Evolutionary conservation across 2,113 vertebrate species (phyloP).

Genomic region (Haemorhous mexicanus): DNA sequence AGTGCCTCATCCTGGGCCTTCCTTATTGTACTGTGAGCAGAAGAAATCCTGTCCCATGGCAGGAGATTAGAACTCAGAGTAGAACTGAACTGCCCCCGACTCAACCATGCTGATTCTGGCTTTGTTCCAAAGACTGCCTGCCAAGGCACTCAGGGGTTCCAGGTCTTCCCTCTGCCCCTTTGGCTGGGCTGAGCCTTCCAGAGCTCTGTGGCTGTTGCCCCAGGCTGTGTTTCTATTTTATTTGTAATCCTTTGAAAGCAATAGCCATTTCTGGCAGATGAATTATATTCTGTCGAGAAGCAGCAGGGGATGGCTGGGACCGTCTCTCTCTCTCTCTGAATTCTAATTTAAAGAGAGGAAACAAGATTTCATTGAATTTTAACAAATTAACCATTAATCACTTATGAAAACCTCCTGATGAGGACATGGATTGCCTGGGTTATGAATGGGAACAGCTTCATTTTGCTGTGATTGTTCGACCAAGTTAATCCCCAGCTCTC

Average conservation of each 20-base stretch:
- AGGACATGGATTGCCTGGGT: constrained; percentile 15
- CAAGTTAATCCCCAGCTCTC: constrained; percentile 13
- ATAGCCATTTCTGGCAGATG: constrained; percentile 54
- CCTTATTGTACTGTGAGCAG: not conserved
- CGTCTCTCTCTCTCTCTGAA: constrained; percentile 30
- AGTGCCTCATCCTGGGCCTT: not conserved
- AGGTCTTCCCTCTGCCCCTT: constrained; percentile 31
- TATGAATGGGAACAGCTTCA: constrained; percentile 45
- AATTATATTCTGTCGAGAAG: constrained; percentile 58
- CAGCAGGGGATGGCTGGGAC: constrained; percentile 57
- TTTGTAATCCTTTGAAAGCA: constrained; percentile 59
- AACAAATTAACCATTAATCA: constrained; percentile 67
- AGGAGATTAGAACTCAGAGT: not conserved
- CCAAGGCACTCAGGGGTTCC: not conserved
- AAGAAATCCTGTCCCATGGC: not conserved
- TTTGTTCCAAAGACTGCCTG: not conserved
- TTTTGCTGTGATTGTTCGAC: constrained; percentile 32
- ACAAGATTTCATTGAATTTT: constrained; percentile 68
- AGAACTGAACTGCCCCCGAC: not conserved
- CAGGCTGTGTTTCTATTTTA: constrained; percentile 39
- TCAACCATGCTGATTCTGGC: not conserved
- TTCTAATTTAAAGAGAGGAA: constrained; percentile 64
- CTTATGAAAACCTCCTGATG: constrained; percentile 65
- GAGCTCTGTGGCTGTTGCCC: constrained; percentile 14
- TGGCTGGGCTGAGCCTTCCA: not conserved